A percentile compares a stretch with the other conserved stretches of the same genome.
Conservation (phyloP, 1,140 invertebrate genomes). For the Heliconius hewitsoni region DNA sequence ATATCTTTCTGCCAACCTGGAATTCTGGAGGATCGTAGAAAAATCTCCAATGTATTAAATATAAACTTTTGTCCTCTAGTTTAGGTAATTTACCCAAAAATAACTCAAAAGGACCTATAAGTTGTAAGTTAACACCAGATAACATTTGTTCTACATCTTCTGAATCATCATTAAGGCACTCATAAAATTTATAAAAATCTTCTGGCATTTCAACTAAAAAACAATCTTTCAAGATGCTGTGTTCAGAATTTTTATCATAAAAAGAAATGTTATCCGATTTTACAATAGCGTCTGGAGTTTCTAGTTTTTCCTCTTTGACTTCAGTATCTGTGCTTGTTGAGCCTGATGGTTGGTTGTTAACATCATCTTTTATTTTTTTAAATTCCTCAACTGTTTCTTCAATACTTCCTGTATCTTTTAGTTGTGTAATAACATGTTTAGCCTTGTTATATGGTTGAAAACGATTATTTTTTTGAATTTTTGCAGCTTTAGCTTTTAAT, state of each 20-base stretch:
- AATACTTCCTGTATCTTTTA: conserved; percentile 12
- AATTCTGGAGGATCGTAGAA: conserved; percentile 97
- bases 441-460: conserved; percentile 57
- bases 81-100: conserved; percentile 85
- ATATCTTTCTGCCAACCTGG: conserved; percentile 79
- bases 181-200: conserved; percentile 93
- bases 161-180: conserved; percentile 81
- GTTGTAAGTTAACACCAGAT: conserved; percentile 84
- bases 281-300: conserved; percentile 10
- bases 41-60: conserved; percentile 93
- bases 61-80: conserved; percentile 83
- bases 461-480: conserved; percentile 46
- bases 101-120: conserved; percentile 95
- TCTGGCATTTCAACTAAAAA: conserved; percentile 93
- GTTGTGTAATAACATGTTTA: conserved; percentile 28
- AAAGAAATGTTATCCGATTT: conserved; percentile 35
- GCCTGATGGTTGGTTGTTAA: background rate
- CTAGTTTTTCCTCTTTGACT: background rate
- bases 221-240: conserved; percentile 85
- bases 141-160: conserved; percentile 84
- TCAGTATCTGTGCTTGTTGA: background rate
- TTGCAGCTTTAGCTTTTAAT: conserved; percentile 47
- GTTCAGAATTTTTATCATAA: conserved; percentile 53
- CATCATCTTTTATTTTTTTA: conserved; percentile 7
- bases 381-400: conserved; percentile 20